phyloP scores from a whole-genome alignment of 2,113 vertebrate genomes.

The Coreoperca whiteheadi region DNA sequence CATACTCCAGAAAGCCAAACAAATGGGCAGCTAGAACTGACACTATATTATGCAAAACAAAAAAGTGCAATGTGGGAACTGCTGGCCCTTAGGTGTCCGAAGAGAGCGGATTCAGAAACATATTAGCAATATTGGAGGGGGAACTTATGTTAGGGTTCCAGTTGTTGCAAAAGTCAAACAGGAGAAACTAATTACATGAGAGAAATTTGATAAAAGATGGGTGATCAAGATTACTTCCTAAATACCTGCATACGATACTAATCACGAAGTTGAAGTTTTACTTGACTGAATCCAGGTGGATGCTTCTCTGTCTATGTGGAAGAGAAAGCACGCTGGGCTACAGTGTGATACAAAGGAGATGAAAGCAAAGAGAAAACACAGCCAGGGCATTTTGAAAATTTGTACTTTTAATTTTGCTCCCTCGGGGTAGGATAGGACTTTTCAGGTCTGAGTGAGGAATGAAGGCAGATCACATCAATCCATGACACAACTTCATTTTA shows the following conservation, averaged over 20 bases:
- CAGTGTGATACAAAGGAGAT: background rate
- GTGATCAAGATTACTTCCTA: background rate
- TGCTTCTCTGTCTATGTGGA: background rate
- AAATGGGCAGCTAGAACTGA: too few relatives aligned
- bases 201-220: background rate
- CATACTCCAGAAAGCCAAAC: background rate
- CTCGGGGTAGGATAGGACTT: constrained; percentile 47
- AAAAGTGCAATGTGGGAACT: background rate
- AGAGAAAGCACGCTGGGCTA: background rate
- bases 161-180: background rate
- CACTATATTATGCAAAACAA: background rate
- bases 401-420: constrained; percentile 75
- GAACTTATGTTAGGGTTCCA: background rate
- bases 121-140: background rate
- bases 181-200: background rate
- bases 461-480: constrained; percentile 77
- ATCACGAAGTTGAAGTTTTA: background rate
- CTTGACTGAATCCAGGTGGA: constrained; percentile 8
- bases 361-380: constrained; percentile 39
- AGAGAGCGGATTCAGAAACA: background rate
- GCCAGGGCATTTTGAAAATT: constrained; percentile 71
- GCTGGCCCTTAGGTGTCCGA: background rate
- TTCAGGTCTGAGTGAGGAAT: constrained; percentile 74
- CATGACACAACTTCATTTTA: constrained; percentile 64
- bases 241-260: background rate